Evolutionary conservation across 2,113 vertebrate genomes (phyloP), one percentile per base, ranked within the genome.

Genomic region (Clarias magur): DNA sequence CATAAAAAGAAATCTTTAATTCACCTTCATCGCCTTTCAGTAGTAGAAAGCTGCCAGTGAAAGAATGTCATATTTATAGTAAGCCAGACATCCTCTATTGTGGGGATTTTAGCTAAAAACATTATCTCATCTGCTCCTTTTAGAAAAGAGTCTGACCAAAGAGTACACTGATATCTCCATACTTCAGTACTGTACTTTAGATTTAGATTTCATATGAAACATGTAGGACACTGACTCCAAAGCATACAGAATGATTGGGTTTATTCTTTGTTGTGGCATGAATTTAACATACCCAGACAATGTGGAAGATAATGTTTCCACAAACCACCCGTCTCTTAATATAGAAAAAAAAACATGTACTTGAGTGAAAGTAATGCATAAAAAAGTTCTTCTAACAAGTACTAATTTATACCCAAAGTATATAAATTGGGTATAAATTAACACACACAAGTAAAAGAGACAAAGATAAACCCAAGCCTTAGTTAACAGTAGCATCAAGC

Each of bases 181-280:
- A 34, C n/a, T 75, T 48, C 54, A 54, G 19, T 53, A 13, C 53
- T 48, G 48, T 54, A 17, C 12, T 82, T 42, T 70, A 23, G 30
- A 54, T 2, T 42, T 76, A 34, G 30, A 82, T 82, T 30, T 15
- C 25, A 60, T 19, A 16, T 27, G 59, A 88, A 68, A 86, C 57
- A 86, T 87, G 27, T 91, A 91, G 87, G 79, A 89, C 79, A 82
- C 68, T 62, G 80, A 90, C 88, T 90, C 85, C 80, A 34, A 88
- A 89, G 82, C 19, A 70, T 85, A 81, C 21, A 91, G 83, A 53
- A 84, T 13, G 9, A 42, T 42, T 81, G 80, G 56, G 85, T 93
- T 94, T 93, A 92, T 94, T 86, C 88, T 86, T 88, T 88, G 86
- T 63, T 11, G 80, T 27, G 27, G 75, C 90, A 59, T 88, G 27